Evolutionary conservation across 2,888 invertebrate genomes (phyloP).

Genomic region (Cantharis flavilabris): DNA sequence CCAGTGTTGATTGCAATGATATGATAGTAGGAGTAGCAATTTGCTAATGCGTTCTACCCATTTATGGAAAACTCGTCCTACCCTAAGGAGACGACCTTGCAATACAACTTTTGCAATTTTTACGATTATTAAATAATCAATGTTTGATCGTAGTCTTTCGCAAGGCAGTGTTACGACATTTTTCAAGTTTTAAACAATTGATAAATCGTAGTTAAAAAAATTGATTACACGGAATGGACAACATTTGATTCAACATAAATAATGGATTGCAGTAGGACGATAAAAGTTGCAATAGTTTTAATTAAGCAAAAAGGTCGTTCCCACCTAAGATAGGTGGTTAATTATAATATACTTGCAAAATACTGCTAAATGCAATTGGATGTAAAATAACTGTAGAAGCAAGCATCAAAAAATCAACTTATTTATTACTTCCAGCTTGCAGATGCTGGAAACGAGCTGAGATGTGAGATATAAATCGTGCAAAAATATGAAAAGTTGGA

Average conservation of each 20-base stretch:
- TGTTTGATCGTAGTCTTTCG: background rate
- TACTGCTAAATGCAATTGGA: background rate
- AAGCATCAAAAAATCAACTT: background rate
- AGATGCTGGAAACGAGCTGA: background rate
- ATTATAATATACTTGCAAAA: background rate
- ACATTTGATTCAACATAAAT: background rate
- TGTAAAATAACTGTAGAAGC: background rate
- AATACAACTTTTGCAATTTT: background rate
- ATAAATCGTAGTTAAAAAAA: background rate
- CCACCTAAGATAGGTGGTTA: background rate
- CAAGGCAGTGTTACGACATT: background rate
- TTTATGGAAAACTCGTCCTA: constrained; percentile 16
- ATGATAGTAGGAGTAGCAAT: constrained; percentile 23
- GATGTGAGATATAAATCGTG: background rate
- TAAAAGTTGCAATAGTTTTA: background rate
- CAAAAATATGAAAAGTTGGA: background rate
- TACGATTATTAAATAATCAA: background rate
- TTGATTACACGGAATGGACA: background rate
- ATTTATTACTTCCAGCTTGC: background rate
- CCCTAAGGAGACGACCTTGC: constrained; percentile 5
- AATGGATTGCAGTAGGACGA: background rate
- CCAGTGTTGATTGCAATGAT: constrained; percentile 20
- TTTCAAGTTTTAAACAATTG: background rate
- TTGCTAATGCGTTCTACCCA: constrained; percentile 23
- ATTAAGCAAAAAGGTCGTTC: background rate